A percentile compares a stretch with the other conserved stretches of the same genome.
phyloP scores from a whole-genome alignment of 1,140 invertebrate genomes.

The Coenobita brevimanus region DNA sequence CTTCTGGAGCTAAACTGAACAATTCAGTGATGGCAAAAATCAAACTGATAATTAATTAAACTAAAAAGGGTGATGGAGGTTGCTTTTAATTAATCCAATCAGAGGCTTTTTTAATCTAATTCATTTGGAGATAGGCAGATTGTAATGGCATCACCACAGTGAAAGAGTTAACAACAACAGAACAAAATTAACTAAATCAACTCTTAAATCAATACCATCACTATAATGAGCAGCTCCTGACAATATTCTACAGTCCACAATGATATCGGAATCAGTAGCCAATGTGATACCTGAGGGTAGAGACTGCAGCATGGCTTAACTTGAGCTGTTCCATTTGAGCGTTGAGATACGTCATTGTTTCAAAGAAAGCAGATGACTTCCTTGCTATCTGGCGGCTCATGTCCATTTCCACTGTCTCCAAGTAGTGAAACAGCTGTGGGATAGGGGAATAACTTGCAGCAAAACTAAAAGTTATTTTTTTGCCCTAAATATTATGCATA shows the following conservation, averaged over 20 bases:
- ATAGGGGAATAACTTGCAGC: neutral
- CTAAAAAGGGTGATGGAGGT: too few relatives aligned
- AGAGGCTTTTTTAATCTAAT: too few relatives aligned
- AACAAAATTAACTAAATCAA: neutral
- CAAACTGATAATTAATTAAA: too few relatives aligned
- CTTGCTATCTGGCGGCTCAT: conserved; percentile 96
- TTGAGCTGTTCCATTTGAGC: conserved; percentile 91
- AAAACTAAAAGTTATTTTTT: neutral
- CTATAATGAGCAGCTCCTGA: neutral
- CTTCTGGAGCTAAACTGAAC: too few relatives aligned
- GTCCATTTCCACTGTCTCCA: conserved; percentile 96
- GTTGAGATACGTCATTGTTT: conserved; percentile 97
- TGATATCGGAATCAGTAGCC: neutral
- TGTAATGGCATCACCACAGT: too few relatives aligned
- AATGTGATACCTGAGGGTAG: conserved; percentile 79
- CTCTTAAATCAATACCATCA: conserved; percentile 66
- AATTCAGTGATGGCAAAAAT: too few relatives aligned
- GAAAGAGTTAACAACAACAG: neutral
- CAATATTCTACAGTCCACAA: neutral
- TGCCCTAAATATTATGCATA: neutral
- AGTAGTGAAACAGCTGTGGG: conserved; percentile 88
- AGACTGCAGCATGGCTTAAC: conserved; percentile 86
- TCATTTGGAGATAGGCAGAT: too few relatives aligned
- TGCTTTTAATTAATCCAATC: too few relatives aligned
- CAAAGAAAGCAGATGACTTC: conserved; percentile 96